Percentiles rank a stretch among this genome's conserved stretches.
Evolutionary conservation across 2,113 vertebrate species (phyloP).

Genomic region (Chionomys nivalis): DNA sequence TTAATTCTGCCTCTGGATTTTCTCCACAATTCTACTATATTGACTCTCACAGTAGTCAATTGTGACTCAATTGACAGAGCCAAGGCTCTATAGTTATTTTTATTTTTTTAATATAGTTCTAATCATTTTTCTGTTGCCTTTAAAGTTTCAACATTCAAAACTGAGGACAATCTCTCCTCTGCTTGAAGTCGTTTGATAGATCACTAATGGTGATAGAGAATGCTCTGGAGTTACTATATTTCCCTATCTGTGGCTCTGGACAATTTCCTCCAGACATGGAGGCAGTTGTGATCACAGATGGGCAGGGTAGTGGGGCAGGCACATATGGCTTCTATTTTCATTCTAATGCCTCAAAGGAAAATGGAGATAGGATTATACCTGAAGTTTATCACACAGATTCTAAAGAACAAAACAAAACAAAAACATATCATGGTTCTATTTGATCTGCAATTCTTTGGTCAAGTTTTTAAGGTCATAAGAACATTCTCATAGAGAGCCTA

Average conservation of each 20-base stretch:
- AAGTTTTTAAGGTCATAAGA: not conserved
- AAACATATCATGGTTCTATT: not conserved
- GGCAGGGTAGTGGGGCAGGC: not conserved
- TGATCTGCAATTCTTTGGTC: not conserved
- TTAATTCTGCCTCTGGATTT: slow-evolving; percentile 48
- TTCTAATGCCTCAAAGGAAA: slow-evolving; percentile 8
- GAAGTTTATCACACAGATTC: slow-evolving; percentile 6
- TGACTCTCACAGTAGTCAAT: not conserved
- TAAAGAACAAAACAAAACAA: not conserved
- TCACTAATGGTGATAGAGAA: not conserved
- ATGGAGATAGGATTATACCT: not conserved
- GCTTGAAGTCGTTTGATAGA: slow-evolving; percentile 20
- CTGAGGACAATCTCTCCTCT: not conserved
- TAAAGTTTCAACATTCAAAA: not conserved
- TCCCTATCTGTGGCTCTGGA: not conserved
- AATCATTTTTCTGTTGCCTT: not conserved
- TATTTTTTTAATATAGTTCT: not conserved
- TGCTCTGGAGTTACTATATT: not conserved
- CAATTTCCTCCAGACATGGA: not conserved
- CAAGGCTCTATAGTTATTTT: slow-evolving; percentile 22
- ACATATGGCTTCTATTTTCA: not conserved
- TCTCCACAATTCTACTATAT: not conserved
- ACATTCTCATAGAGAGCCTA: not conserved
- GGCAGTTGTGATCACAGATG: not conserved
- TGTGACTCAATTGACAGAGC: not conserved